Base-by-base conservation (phyloP, 1,140 invertebrate genomes). In the Cydia amplana region DNA sequence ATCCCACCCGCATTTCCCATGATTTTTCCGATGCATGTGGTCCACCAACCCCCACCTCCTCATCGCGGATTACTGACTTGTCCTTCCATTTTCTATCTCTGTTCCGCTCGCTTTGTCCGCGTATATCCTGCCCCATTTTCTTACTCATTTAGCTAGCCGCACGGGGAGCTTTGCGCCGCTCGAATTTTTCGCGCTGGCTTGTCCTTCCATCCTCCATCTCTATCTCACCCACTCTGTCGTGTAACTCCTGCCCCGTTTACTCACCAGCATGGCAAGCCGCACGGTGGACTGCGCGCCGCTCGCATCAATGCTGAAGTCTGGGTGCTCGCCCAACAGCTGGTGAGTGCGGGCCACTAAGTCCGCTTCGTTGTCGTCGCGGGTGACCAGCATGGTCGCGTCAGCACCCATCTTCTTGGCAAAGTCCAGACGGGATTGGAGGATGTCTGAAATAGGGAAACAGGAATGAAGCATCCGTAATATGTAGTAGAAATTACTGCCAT, bases 231-330 rank as follows among this genome's bases (percentile, higher is more conserved):
- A 12, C 43, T 46, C 43, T 46, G 43, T 46, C 43, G 3, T 14
- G 43, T 40, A 40, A 46, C 14, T 46, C 1, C 14, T 16, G 43
- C 14, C 43, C 43, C n/a, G n/a, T 51, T 6, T 12, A 93, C 94
- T 93, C 83, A 98, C 97, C 89, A 95, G 92, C 79, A 99, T 95
- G 0, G 95, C 96, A 40, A 97, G 90, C 36, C 96, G 94, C 63
- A 97, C 95, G 55, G 95, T 96, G n/a, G 95, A 87, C 89, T 98
- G 95, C 1, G 95, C 97, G 46, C 98, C 98, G 80, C 95, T 97
- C 76, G 97, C 98, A 86, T 99, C 98, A 67, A 99, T 96, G 0
- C 96, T 95, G 49, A 96, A 94, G 79, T 97, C 95, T 1, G 98
- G 97, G 76, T 94, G 92, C 3, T 90, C 93, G 4, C 95, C 96